phyloP scores from a whole-genome alignment of 2,113 vertebrate genomes.

The Calyptommatus sinebrachiatus region DNA sequence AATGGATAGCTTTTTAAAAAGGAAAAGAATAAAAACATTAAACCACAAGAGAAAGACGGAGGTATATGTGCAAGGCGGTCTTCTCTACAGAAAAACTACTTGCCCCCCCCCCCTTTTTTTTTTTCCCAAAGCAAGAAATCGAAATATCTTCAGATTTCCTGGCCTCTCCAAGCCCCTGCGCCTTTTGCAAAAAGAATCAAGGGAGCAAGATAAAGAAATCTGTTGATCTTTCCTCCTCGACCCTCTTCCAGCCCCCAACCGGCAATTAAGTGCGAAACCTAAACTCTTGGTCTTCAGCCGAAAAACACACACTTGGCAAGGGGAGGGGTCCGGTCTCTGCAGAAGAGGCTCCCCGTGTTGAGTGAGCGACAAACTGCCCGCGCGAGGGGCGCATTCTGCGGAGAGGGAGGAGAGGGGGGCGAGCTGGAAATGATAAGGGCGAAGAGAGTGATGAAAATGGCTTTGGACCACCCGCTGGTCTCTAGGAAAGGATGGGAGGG shows the following conservation, averaged over 20 bases:
- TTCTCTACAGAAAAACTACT: too few species aligned
- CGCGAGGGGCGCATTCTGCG: constrained; percentile 16
- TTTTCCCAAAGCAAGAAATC: background rate
- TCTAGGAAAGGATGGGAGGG: background rate
- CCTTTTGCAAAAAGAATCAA: background rate
- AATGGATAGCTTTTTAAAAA: constrained; percentile 21
- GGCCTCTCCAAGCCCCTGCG: background rate
- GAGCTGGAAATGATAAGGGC: background rate
- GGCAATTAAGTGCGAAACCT: constrained; percentile 11
- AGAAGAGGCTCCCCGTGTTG: constrained; percentile 63
- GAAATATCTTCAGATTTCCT: background rate
- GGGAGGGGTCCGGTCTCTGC: constrained; percentile 51
- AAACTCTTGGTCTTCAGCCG: background rate
- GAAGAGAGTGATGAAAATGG: constrained; percentile 21
- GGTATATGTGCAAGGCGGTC: too few species aligned
- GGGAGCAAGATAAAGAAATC: background rate
- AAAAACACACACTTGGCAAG: background rate
- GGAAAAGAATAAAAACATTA: background rate
- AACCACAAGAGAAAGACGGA: background rate
- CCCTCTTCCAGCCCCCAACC: background rate
- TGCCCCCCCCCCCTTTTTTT: background rate
- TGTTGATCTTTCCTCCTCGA: background rate
- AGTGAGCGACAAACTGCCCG: constrained; percentile 37
- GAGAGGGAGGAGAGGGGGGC: constrained; percentile 20
- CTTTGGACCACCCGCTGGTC: background rate